Conservation (phyloP, 2,113 vertebrate genomes). For the Megaceryle torquata region DNA sequence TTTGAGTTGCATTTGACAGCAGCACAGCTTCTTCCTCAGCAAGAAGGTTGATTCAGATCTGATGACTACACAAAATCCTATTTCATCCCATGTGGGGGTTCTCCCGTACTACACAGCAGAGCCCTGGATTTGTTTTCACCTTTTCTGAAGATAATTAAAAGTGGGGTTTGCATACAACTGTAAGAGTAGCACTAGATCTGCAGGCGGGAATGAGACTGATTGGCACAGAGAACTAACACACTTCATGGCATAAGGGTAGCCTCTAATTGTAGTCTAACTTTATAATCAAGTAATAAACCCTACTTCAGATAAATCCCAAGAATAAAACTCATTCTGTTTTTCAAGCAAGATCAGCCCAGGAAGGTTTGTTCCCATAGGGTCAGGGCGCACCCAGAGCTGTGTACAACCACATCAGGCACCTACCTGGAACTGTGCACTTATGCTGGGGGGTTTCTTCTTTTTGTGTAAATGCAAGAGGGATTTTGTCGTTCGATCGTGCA, state of each 20-base stretch:
- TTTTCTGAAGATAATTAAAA: background rate
- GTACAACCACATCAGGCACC: background rate
- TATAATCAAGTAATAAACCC: background rate
- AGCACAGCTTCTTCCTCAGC: background rate
- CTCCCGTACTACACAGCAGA: background rate
- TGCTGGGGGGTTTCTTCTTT: constrained; percentile 97
- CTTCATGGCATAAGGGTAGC: background rate
- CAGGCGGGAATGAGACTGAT: background rate
- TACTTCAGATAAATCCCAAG: background rate
- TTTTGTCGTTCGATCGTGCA: constrained; percentile 94
- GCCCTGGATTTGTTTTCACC: background rate
- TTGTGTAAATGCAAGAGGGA: constrained; percentile 94
- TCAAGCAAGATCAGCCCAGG: background rate
- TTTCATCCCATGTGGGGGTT: background rate
- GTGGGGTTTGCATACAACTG: background rate
- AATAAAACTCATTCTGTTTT: background rate
- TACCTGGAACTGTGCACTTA: constrained; percentile 98
- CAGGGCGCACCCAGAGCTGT: background rate
- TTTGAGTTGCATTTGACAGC: background rate
- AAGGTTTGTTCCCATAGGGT: background rate
- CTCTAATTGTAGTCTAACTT: background rate
- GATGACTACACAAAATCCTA: background rate
- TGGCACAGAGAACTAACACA: background rate
- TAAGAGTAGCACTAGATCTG: background rate
- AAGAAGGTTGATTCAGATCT: background rate